A percentile compares a stretch with the other conserved stretches of the same genome.
phyloP scores from a whole-genome alignment of 1,140 invertebrate genomes.

The Drosophila dunni region DNA sequence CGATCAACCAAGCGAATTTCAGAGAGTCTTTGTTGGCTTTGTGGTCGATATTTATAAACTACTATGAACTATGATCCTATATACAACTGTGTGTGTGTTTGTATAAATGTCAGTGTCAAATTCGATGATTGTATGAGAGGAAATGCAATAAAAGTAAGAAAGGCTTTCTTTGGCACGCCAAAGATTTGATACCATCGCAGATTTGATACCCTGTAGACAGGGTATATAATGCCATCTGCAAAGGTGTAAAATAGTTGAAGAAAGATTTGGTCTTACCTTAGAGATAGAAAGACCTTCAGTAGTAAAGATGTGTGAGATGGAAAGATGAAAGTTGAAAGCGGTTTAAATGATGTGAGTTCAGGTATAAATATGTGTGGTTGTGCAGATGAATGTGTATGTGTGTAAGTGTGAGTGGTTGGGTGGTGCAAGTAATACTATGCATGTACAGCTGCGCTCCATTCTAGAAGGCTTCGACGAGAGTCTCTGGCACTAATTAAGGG shows the following conservation, averaged over 20 bases:
- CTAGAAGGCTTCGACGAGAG: conserved; percentile 9
- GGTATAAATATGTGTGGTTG: neutral
- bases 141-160: too few relatives aligned
- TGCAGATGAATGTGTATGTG: conserved; percentile 25
- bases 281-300: too few relatives aligned
- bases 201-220: too few relatives aligned
- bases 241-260: too few relatives aligned
- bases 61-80: conserved; percentile 27
- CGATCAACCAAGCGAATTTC: conserved; percentile 57
- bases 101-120: neutral
- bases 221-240: too few relatives aligned
- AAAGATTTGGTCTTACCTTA: too few relatives aligned
- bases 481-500: conserved; percentile 49
- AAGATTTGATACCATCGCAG: too few relatives aligned
- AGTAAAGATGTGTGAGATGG: too few relatives aligned
- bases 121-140: neutral
- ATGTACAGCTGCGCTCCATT: conserved; percentile 49
- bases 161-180: too few relatives aligned
- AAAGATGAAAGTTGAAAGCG: too few relatives aligned
- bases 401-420: conserved; percentile 14
- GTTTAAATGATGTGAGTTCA: neutral
- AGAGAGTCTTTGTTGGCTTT: conserved; percentile 85
- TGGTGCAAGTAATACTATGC: conserved; percentile 69
- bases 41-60: conserved; percentile 50
- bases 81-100: conserved; percentile 26